A percentile compares a stretch with the other conserved stretches of the same genome.
Conservation (phyloP, 1,140 invertebrate species). For the Mamestra configurata region DNA sequence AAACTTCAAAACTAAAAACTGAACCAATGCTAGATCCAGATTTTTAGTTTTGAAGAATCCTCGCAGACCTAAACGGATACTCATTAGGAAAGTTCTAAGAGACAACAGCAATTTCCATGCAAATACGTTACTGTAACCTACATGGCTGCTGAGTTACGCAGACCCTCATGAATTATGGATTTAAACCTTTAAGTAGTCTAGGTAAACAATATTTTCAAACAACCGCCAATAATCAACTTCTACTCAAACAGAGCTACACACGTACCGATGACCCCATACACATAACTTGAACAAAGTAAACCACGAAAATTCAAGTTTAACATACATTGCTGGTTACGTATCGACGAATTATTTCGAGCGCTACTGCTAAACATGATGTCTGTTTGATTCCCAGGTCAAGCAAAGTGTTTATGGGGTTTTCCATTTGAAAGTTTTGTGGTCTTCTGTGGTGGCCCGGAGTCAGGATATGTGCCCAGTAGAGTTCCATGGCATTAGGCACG, state of each 20-base stretch:
- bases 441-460: too few species aligned
- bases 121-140: background rate
- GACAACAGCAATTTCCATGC: background rate
- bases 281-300: background rate
- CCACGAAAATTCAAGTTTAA: background rate
- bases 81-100: background rate
- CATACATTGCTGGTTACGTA: conserved; percentile 3
- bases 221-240: conserved; percentile 11
- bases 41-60: too few species aligned
- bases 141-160: background rate
- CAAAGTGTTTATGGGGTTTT: too few species aligned
- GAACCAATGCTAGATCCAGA: too few species aligned
- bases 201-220: background rate
- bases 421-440: too few species aligned
- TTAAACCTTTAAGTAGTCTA: background rate
- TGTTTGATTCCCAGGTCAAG: too few species aligned
- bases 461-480: too few species aligned
- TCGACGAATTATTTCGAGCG: too few species aligned
- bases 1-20: too few species aligned
- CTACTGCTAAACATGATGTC: too few species aligned
- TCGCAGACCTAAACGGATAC: too few species aligned
- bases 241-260: background rate
- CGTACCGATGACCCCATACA: background rate
- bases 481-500: too few species aligned
- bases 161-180: background rate